Conservation (phyloP, 1,140 invertebrate species). For the Pseudobourletiella spinata region DNA sequence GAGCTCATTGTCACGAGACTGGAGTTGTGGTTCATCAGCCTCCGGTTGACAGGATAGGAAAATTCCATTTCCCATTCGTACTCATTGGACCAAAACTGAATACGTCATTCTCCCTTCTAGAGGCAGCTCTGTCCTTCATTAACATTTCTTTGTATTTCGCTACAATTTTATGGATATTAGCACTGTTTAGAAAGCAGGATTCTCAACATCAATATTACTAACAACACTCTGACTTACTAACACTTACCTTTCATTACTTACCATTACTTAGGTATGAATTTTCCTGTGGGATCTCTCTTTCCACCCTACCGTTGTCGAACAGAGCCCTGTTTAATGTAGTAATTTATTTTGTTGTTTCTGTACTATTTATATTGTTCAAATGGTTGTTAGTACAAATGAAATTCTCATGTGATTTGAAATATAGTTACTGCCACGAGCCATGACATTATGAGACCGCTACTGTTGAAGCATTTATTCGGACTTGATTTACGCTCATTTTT, state of each 20-base stretch:
- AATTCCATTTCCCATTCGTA: not conserved
- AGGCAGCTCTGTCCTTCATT: not conserved
- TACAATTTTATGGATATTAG: slow-evolving; percentile 2
- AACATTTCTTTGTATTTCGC: not conserved
- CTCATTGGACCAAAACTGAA: not conserved
- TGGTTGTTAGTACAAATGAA: no score
- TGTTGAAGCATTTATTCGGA: not conserved
- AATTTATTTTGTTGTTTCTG: no score
- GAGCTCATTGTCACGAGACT: not conserved
- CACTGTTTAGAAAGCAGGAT: no score
- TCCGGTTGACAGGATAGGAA: not conserved
- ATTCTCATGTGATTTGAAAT: no score
- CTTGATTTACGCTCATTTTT: not conserved
- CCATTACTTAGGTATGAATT: not conserved
- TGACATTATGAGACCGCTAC: no score
- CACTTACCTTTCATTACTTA: not conserved
- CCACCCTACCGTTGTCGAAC: no score
- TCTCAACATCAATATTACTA: not conserved
- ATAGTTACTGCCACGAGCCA: no score
- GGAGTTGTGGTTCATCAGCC: not conserved
- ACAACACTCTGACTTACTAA: not conserved
- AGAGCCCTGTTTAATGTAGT: no score
- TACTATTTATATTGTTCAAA: no score
- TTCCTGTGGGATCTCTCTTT: not conserved
- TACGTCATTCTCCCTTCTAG: not conserved